Evolutionary conservation across 1,140 invertebrate species (phyloP), one percentile per base, ranked within the genome.

Genomic region (Drosophila virilis): DNA sequence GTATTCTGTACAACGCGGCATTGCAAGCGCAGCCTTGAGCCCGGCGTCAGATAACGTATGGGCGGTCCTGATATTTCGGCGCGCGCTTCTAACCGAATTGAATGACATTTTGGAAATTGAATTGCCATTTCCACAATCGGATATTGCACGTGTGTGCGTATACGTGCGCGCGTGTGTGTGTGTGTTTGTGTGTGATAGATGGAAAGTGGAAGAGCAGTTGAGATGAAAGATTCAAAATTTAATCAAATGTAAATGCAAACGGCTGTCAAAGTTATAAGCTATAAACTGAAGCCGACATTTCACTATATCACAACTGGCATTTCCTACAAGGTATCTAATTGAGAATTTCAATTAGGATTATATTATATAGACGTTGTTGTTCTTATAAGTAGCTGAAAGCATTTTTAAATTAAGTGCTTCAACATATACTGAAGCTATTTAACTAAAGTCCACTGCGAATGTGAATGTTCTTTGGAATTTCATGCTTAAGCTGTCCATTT

Each of bases 21-120:
- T 55, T 96, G 95, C 35, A 98, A 93, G 59, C 96, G 94, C 71
- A 98, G 92, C 76, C 96, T 96, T 37, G 96, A 97, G 4, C 97
- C 97, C 45, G 96, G 96, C 80, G 97, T 96, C 62, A 98, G 95
- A 91, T 96, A 97, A 83, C 97, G 97, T 91, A 98, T 97, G 50
- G 95, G 93, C 51, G 96, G 95, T 7, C 97, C 97, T 15, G 94
- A 94, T 82, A 98, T 98, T 90, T 97, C 96, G 17, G 97, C 96
- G 86, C 95, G 95, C 2, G 97, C 97, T 92, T 97, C 97, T 98
- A 90, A 81, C 70, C 76, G 64, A 85, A 91, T 90, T 62, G 75
- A 90, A 90, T 62, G 60, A 57, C 71, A 64, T 65, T 65, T 80
- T 46, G 17, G 45, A 66, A 59, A 77, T 69, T 70, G 65, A 66